Conservation (phyloP, 2,113 vertebrate species). For the Stictonetta naevosa region DNA sequence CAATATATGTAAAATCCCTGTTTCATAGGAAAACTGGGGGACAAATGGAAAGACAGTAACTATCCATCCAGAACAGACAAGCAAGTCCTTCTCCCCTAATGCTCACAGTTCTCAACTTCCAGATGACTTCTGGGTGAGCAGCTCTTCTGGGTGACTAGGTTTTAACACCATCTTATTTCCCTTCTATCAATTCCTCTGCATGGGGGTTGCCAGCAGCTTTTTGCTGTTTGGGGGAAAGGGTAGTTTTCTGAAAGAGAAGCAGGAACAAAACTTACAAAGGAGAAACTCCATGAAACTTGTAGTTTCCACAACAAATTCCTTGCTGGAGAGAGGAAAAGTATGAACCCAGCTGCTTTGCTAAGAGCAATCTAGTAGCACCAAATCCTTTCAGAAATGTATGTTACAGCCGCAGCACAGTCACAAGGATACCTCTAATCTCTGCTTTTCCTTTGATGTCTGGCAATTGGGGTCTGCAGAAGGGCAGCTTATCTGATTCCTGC, state of each 20-base stretch:
- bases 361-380: background rate
- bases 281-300: background rate
- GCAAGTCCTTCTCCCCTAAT: background rate
- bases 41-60: background rate
- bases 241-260: background rate
- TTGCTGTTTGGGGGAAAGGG: background rate
- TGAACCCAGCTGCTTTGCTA: background rate
- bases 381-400: background rate
- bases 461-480: background rate
- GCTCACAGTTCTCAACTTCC: background rate
- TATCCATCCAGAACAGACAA: background rate
- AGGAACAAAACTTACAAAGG: background rate
- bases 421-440: background rate
- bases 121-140: background rate
- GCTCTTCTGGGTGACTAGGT: background rate
- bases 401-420: background rate
- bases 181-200: background rate
- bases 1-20: background rate
- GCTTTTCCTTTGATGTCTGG: constrained; percentile 2
- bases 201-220: background rate
- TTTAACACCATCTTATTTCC: background rate
- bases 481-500: constrained; percentile 12
- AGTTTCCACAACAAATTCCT: background rate
- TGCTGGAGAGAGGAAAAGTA: background rate
- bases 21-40: background rate